Percentiles rank a stretch among this genome's conserved stretches.
Evolutionary conservation across 2,797 vertebrate genomes (phyloP).

Genomic region (Scyliorhinus canicula): DNA sequence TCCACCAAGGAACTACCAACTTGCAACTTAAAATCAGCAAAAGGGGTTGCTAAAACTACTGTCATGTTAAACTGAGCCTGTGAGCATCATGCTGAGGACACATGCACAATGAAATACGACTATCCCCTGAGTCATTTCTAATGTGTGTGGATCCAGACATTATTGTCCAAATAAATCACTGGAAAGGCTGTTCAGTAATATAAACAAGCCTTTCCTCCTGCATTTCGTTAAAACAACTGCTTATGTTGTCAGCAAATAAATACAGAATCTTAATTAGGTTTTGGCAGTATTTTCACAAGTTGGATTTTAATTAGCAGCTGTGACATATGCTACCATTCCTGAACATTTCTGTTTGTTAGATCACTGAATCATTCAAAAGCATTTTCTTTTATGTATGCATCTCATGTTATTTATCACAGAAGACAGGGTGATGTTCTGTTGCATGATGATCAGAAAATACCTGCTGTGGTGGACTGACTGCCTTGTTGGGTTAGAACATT

Average conservation of each 20-base stretch:
- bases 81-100: not conserved
- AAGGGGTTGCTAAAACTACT: not conserved
- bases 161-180: constrained; percentile 8
- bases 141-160: constrained; percentile 6
- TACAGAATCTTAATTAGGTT: constrained; percentile 18
- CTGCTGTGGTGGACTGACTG: not conserved
- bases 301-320: not conserved
- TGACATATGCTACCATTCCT: not conserved
- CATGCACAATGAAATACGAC: not conserved
- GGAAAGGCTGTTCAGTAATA: constrained; percentile 20
- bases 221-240: constrained; percentile 25
- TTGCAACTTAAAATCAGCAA: not conserved
- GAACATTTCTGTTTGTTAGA: constrained; percentile 20
- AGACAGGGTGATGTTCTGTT: not conserved
- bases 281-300: constrained; percentile 32
- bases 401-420: not conserved
- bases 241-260: constrained; percentile 35
- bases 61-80: not conserved
- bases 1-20: not conserved
- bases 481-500: not conserved
- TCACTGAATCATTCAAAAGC: constrained; percentile 19
- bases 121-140: constrained; percentile 3
- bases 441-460: not conserved
- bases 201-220: constrained; percentile 28
- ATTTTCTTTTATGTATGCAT: not conserved